These are phyloP conservation scores for Tinamus major DNA, from an alignment of 2,797 vertebrate species.

Conservation along the genomic window DNA sequence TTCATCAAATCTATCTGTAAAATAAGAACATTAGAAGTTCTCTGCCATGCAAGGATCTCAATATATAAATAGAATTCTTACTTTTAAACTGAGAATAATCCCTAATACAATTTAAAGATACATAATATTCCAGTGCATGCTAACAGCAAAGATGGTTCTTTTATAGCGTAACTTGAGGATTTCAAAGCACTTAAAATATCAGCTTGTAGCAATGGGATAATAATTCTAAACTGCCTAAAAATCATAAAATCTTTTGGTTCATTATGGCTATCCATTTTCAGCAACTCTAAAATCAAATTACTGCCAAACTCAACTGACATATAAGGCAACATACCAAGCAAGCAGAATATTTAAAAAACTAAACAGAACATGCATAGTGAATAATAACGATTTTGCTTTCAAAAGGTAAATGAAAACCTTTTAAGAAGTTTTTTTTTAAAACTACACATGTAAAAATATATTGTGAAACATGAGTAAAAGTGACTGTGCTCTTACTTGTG, in stretches of 20 bases:
- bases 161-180: neutral
- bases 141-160: neutral
- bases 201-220: neutral
- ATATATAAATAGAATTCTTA: slow-evolving; percentile 8
- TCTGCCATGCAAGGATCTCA: neutral
- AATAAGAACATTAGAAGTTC: neutral
- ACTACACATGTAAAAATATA: neutral
- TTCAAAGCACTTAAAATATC: slow-evolving; percentile 27
- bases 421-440: neutral
- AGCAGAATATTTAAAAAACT: neutral
- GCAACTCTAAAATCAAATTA: neutral
- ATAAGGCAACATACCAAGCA: neutral
- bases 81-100: slow-evolving; percentile 1
- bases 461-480: neutral
- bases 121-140: neutral
- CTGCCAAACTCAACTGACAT: neutral
- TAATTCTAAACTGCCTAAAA: neutral
- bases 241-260: neutral
- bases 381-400: neutral
- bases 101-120: neutral
- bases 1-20: neutral
- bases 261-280: neutral
- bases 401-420: neutral
- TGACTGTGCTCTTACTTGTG: neutral
- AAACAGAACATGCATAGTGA: neutral